Evolutionary conservation across 2,113 vertebrate species (phyloP).

Genomic region (Corythornis madagascariensis): DNA sequence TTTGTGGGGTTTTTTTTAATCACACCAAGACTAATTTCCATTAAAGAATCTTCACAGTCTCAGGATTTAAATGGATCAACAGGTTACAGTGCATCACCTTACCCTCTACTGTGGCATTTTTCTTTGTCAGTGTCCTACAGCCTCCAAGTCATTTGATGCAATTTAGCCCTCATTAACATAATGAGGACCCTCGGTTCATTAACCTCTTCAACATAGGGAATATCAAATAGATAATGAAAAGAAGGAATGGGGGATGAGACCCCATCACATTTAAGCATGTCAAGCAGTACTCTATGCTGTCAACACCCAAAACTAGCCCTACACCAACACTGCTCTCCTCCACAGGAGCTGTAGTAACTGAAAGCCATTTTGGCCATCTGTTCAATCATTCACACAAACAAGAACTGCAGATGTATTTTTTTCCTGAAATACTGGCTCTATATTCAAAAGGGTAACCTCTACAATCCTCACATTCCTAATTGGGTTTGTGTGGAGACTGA

Average conservation of each 20-base stretch:
- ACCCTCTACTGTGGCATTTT: background rate
- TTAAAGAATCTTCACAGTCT: background rate
- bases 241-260: background rate
- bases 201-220: background rate
- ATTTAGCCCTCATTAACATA: slow-evolving; percentile 8
- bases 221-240: slow-evolving; percentile 12
- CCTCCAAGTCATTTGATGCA: background rate
- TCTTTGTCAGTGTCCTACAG: background rate
- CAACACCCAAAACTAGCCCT: background rate
- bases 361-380: slow-evolving; percentile 53
- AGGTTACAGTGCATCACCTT: background rate
- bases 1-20: background rate
- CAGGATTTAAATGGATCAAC: background rate
- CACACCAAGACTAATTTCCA: background rate
- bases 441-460: slow-evolving; percentile 74
- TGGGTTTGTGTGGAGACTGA: slow-evolving; percentile 31
- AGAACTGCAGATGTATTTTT: slow-evolving; percentile 23
- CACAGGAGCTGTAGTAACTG: background rate
- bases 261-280: background rate
- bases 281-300: background rate
- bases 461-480: slow-evolving; percentile 73
- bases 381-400: slow-evolving; percentile 70
- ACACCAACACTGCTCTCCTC: background rate
- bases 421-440: slow-evolving; percentile 58
- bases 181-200: background rate